Evolutionary conservation across 1,140 invertebrate species (phyloP), one percentile per base, ranked within the genome.

Genomic region (Brachionus asplanchnoidis): DNA sequence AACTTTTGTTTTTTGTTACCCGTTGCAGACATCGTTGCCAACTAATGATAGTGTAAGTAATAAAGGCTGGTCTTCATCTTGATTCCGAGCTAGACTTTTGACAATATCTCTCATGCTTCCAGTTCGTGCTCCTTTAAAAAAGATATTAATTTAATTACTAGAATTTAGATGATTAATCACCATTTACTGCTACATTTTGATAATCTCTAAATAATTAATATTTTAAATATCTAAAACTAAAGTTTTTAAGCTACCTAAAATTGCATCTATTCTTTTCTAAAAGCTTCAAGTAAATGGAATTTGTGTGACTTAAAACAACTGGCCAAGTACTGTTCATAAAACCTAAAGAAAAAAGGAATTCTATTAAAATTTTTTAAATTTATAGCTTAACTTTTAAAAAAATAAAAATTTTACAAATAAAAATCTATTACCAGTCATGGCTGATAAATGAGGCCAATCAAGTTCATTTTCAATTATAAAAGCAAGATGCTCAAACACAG

Each of bases 21-120:
- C 88, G 85, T 91, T 91, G 86, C 91, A 92, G 8, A 92, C 90
- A 87, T 92, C 91, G 86, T 91, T 92, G 75, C 91, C 91, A 86
- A 91, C 87, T 85, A 91, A 87, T 14, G 88, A 90, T 85, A 90
- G 90, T 26, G 91, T 86, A 4, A 91, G 85, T 6, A 91, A 82
- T 14, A 88, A 85, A 36, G 91, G 91, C 78, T 89, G 87, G 86
- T 92, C 91, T 23, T 85, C 83, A 85, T 56, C 7, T 68, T 68
- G 75, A 42, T 78, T 84, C 1, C 65, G 79, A 26, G 53, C 32
- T n/a, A 78, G 17, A 20, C 79, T 60, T 20, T 60, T 60, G 53
- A 60, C 53, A 20, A 60, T 60, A 6, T 73, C 40, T 28, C n/a
- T 86, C 80, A 17, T 85, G 60, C 60, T 89, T 88, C 73, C 90